Conservation (phyloP, 2,113 vertebrate species). For the Pterophyllum scalare region DNA sequence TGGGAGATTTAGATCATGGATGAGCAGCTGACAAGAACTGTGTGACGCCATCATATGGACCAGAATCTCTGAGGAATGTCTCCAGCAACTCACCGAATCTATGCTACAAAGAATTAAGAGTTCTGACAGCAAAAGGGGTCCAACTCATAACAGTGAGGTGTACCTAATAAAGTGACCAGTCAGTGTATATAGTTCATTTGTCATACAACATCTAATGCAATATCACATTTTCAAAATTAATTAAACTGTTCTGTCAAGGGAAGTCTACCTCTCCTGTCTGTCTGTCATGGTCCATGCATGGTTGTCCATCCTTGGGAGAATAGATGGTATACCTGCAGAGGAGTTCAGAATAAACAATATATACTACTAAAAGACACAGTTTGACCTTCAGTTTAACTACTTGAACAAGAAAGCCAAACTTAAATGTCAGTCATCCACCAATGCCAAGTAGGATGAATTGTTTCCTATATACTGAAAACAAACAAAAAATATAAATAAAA, state of each 20-base stretch:
- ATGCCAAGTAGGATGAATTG: neutral
- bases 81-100: too few species aligned
- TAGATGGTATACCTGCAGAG: constrained; percentile 92
- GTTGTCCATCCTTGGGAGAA: constrained; percentile 97
- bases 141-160: neutral
- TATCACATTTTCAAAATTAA: neutral
- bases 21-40: neutral
- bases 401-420: neutral
- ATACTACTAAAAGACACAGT: neutral
- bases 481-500: too few species aligned
- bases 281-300: constrained; percentile 99
- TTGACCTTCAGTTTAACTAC: neutral
- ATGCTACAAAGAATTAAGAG: too few species aligned
- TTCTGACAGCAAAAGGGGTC: too few species aligned
- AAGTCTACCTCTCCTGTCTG: constrained; percentile 93
- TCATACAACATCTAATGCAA: neutral
- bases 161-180: neutral
- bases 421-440: neutral
- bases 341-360: neutral
- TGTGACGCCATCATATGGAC: neutral
- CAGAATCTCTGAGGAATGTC: neutral
- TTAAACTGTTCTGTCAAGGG: neutral
- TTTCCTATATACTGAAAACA: neutral
- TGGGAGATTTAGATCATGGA: too few species aligned
- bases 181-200: neutral